Conservation (phyloP, 2,113 vertebrate genomes). For the Montifringilla adamsi region DNA sequence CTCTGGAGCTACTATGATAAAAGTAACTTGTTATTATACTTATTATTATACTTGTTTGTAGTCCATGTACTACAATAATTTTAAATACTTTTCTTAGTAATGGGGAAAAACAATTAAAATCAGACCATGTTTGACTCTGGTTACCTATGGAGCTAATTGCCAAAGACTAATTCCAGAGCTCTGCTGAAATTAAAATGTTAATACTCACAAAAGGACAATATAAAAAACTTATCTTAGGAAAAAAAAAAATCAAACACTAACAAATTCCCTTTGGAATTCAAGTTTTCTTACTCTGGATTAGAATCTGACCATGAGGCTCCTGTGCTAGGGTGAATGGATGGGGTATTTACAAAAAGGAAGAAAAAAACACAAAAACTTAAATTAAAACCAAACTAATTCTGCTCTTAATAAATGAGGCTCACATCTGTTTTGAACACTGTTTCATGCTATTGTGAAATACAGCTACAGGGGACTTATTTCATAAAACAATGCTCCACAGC, state of each 20-base stretch:
- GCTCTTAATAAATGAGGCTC: not conserved
- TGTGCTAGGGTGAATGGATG: not conserved
- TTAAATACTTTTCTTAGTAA: not conserved
- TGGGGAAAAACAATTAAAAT: not conserved
- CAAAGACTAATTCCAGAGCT: not conserved
- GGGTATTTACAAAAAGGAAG: not conserved
- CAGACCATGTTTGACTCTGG: not conserved
- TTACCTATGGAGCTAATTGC: not conserved
- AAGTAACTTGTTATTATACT: not conserved
- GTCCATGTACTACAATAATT: not conserved
- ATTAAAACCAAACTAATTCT: constrained; percentile 37
- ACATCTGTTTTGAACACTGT: constrained; percentile 19
- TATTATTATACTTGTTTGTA: not conserved
- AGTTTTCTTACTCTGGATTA: not conserved
- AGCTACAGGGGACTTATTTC: constrained; percentile 24
- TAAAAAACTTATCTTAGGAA: not conserved
- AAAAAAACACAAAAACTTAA: not conserved
- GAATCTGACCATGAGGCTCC: not conserved
- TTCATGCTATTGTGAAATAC: constrained; percentile 25
- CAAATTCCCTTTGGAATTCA: not conserved
- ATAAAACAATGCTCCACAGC: constrained; percentile 9
- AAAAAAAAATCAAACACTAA: not conserved
- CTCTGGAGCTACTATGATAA: not conserved
- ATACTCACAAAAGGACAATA: not conserved
- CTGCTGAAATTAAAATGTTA: not conserved